Base-by-base conservation (phyloP, 2,113 vertebrate species). In the Gila orcuttii region DNA sequence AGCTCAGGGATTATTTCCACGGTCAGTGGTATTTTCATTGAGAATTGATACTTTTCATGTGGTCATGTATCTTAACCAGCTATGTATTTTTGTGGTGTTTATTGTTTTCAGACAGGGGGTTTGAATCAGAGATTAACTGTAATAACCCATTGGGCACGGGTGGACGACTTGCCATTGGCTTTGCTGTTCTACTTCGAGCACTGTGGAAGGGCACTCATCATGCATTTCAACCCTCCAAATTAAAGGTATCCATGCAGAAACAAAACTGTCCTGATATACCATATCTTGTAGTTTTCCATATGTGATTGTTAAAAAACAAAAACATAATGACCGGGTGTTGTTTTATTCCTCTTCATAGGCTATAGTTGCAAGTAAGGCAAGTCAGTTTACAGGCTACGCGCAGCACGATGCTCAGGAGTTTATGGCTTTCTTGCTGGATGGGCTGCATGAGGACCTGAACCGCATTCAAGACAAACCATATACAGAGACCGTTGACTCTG, bases 381-480 rank as follows among this genome's bases (percentile, higher is more conserved):
- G 97, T 91, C 98, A 99, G 92, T 99, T 99, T 90, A 99, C 98
- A 57, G 98, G 98, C 75, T 99, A 99, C 0, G 97, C 98, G 4
- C 98, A 99, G 92, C 98, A 99, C 0, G 98, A 99, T 33, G 98
- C 98, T 79, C 98, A 99, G 93, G 98, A 99, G 91, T 99, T 99
- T 93, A 99, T 99, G 98, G 98, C 98, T 28, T 99, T 99, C 90
- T 89, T 99, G 77, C 92, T 99, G 8, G 98, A 99, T 4, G 98
- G 98, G 42, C 95, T 99, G n/a, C 98, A 99, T 0, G 98, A 99
- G 91, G 98, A 99, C 93, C 93, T 99, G 91, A 99, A 99, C 90
- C 96, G 98, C 77, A 99, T 99, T 89, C 98, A 99, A 93, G 98
- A 96, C 86, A 99, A 99, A 90, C 98, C 98, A 2, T 99, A 99